Percentiles rank a stretch among this genome's conserved stretches.
Conservation (phyloP, 2,888 invertebrate species). For the Xestia c-nigrum region DNA sequence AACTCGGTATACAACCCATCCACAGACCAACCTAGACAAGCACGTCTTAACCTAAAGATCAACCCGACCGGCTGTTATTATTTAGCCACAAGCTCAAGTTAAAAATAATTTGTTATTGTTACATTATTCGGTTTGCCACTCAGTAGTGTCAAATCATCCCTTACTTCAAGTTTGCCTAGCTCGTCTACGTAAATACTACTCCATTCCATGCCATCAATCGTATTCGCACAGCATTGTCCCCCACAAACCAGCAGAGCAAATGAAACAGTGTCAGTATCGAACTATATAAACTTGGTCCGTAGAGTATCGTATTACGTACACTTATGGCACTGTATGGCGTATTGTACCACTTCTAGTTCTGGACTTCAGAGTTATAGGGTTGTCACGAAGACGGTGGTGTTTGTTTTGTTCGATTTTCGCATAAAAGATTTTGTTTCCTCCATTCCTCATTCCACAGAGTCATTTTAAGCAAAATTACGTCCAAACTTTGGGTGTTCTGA, state of each 20-base stretch:
- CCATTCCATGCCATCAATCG: background rate
- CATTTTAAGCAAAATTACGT: too few relatives aligned
- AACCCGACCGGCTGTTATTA: too few relatives aligned
- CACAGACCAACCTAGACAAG: too few relatives aligned
- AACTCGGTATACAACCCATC: too few relatives aligned
- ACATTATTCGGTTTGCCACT: background rate
- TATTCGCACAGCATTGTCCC: slow-evolving; percentile 8
- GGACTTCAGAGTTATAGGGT: slow-evolving; percentile 50
- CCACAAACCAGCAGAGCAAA: slow-evolving; percentile 23
- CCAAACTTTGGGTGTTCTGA: too few relatives aligned
- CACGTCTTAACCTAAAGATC: too few relatives aligned
- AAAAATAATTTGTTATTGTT: too few relatives aligned
- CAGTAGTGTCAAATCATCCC: background rate
- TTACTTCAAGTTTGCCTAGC: background rate
- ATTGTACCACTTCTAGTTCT: slow-evolving; percentile 61
- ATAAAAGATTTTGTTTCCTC: background rate
- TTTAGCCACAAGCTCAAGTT: too few relatives aligned
- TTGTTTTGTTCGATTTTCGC: background rate
- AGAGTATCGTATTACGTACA: slow-evolving; percentile 53
- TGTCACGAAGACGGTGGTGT: background rate
- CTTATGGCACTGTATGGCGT: slow-evolving; percentile 62
- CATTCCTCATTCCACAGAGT: too few relatives aligned
- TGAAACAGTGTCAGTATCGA: slow-evolving; percentile 34
- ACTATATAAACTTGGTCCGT: slow-evolving; percentile 41
- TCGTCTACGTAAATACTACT: slow-evolving; percentile 4